Evolutionary conservation across 2,888 invertebrate species (phyloP).

Genomic region (Drosophila infuscata): DNA sequence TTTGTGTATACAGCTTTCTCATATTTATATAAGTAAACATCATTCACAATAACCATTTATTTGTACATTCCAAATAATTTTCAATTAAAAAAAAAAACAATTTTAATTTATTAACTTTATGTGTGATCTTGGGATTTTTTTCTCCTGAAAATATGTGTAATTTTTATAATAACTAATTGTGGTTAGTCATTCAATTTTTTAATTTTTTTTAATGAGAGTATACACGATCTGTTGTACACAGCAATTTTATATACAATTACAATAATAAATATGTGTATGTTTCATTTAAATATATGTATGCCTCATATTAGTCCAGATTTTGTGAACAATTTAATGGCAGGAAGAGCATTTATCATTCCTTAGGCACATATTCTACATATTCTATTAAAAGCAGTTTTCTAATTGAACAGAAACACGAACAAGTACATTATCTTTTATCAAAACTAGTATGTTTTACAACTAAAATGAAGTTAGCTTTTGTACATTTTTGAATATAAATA

Average conservation of each 20-base stretch:
- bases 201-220: constrained; percentile 4
- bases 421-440: constrained; percentile 12
- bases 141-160: constrained; percentile 1
- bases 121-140: constrained; percentile 73
- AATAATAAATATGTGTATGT: constrained; percentile 4
- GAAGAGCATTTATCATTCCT: constrained; percentile 49
- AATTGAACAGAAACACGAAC: constrained; percentile 19
- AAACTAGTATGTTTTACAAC: constrained; percentile 13
- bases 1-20: constrained; percentile 22
- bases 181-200: constrained; percentile 4
- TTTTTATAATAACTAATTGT: constrained; percentile 14
- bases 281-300: constrained; percentile 26
- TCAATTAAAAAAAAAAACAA: background rate
- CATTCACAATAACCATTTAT: constrained; percentile 13
- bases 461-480: constrained; percentile 11
- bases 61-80: constrained; percentile 34
- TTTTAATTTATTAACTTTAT: constrained; percentile 35
- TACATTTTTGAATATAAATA: constrained; percentile 15
- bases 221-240: constrained; percentile 10
- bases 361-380: constrained; percentile 49
- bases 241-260: constrained; percentile 15
- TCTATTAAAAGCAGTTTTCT: constrained; percentile 35
- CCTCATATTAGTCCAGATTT: constrained; percentile 29
- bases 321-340: constrained; percentile 35
- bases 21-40: constrained; percentile 19